A percentile compares a stretch with the other conserved stretches of the same genome.
These are phyloP conservation scores for Melanerpes formicivorus DNA, from an alignment of 2,113 vertebrate species.

Conservation along the genomic window DNA sequence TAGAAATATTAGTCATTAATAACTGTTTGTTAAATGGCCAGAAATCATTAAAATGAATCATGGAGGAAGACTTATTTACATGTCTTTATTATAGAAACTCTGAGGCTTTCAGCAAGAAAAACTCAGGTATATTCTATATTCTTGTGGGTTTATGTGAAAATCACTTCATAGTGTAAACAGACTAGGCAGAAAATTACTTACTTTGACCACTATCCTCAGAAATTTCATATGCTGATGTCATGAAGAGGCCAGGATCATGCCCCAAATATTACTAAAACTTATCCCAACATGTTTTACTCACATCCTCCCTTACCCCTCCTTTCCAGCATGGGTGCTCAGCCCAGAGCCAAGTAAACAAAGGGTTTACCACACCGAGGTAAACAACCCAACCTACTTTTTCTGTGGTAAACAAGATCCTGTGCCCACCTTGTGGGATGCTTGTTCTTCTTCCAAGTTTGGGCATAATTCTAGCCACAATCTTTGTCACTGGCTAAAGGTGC, in stretches of 20 bases:
- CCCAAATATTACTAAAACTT: too few species aligned
- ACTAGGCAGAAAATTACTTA: not conserved
- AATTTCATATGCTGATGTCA: not conserved
- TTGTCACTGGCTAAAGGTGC: too few species aligned
- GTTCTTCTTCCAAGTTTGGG: too few species aligned
- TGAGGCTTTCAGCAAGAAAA: not conserved
- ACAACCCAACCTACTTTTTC: too few species aligned
- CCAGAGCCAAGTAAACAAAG: too few species aligned
- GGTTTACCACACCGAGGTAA: too few species aligned
- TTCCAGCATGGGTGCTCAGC: too few species aligned
- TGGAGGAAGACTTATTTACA: accelerated
- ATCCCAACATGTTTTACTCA: not conserved
- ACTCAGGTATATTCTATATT: not conserved
- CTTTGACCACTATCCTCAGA: not conserved
- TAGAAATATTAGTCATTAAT: not conserved
- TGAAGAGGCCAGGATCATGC: too few species aligned
- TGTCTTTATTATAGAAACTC: not conserved
- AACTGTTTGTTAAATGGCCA: not conserved
- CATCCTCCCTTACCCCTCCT: too few species aligned
- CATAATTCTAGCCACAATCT: too few species aligned
- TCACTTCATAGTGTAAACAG: not conserved
- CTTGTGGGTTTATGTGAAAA: not conserved
- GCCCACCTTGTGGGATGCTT: too few species aligned
- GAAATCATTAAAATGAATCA: not conserved
- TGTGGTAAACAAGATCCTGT: too few species aligned